Evolutionary conservation across 2,113 vertebrate species (phyloP).

Genomic region (Cebidichthys violaceus): DNA sequence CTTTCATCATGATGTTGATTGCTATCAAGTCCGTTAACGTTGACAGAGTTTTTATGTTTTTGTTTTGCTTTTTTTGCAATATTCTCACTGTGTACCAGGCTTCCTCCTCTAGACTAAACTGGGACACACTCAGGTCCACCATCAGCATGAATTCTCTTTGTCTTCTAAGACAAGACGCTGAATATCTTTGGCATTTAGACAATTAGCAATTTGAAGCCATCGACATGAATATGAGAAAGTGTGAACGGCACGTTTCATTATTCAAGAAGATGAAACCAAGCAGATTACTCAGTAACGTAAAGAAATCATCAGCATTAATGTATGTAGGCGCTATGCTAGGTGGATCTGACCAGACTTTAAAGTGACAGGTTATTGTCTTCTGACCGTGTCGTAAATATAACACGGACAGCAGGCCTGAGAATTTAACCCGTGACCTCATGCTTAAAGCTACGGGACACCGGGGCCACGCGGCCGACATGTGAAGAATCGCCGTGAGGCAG

Average conservation of each 20-base stretch:
- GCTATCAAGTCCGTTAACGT: not conserved
- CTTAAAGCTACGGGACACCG: constrained; percentile 39
- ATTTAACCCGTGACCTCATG: constrained; percentile 43
- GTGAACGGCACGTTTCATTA: not conserved
- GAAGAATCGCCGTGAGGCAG: constrained; percentile 66
- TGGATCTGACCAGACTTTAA: constrained; percentile 14
- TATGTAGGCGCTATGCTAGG: not conserved
- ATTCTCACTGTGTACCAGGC: not conserved
- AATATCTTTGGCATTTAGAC: not conserved
- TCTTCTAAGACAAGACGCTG: not conserved
- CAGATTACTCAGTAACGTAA: not conserved
- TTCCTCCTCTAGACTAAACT: not conserved
- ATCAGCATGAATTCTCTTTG: not conserved
- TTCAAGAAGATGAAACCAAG: not conserved
- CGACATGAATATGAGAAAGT: too few species aligned
- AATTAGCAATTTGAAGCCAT: not conserved
- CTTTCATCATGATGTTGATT: not conserved
- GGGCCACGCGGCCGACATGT: constrained; percentile 59
- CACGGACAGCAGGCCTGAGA: constrained; percentile 43
- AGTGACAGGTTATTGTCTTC: constrained; percentile 29
- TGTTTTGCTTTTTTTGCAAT: not conserved
- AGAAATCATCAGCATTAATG: not conserved
- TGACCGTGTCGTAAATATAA: constrained; percentile 60
- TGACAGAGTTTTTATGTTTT: not conserved
- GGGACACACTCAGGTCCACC: not conserved